Evolutionary conservation across 2,797 vertebrate genomes (phyloP).

Genomic region (Clarias laeviceps): DNA sequence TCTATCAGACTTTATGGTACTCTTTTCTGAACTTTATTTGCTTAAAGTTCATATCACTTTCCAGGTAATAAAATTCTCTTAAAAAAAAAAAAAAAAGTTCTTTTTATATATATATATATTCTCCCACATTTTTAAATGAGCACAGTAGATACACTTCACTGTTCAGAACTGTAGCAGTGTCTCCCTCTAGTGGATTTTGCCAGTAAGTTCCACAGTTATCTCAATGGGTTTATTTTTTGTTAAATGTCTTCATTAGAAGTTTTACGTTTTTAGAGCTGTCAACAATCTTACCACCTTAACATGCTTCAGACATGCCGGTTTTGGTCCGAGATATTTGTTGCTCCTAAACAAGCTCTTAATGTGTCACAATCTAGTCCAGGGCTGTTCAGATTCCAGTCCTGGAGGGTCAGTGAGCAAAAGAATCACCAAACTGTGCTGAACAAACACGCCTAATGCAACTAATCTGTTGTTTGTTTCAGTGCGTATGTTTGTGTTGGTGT

Average conservation of each 20-base stretch:
- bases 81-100: conserved; percentile 51
- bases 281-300: not conserved
- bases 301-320: not conserved
- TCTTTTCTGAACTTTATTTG: conserved; percentile 72
- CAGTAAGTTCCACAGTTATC: conserved; percentile 5
- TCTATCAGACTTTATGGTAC: conserved; percentile 73
- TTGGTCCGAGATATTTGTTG: not conserved
- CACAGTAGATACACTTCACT: not conserved
- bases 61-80: conserved; percentile 87
- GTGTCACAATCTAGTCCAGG: no score
- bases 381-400: no score
- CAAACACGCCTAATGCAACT: no score
- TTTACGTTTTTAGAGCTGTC: not conserved
- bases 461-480: no score
- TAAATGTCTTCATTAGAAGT: not conserved
- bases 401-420: no score
- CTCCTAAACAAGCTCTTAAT: not conserved
- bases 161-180: not conserved
- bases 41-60: conserved; percentile 86
- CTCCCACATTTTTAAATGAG: not conserved
- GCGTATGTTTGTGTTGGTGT: no score
- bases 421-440: no score
- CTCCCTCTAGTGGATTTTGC: conserved; percentile 55
- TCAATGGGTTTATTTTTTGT: no score
- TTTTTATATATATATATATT: not conserved